phyloP scores from a whole-genome alignment of 2,113 vertebrate genomes.

The Lontra canadensis region DNA sequence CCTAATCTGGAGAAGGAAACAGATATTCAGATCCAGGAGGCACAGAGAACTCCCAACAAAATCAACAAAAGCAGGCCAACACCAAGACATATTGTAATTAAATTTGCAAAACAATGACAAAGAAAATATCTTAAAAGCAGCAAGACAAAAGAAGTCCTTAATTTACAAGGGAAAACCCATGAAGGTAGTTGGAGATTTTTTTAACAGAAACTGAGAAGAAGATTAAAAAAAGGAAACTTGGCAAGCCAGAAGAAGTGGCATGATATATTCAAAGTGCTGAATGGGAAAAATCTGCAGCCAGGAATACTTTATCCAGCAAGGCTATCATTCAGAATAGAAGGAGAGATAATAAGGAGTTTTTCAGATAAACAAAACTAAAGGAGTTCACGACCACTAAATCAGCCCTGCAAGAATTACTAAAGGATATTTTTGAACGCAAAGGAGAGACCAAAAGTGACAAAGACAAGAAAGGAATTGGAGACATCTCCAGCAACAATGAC shows the following conservation, averaged over 20 bases:
- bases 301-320: neutral
- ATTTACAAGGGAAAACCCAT: neutral
- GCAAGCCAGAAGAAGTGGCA: neutral
- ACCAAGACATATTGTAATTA: neutral
- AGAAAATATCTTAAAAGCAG: neutral
- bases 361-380: neutral
- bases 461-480: neutral
- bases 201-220: neutral
- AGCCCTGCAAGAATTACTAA: neutral
- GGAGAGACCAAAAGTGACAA: neutral
- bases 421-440: neutral
- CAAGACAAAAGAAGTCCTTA: neutral
- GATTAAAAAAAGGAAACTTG: neutral
- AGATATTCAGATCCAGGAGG: neutral
- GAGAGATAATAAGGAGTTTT: neutral
- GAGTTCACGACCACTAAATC: neutral
- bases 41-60: neutral
- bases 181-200: neutral
- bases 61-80: neutral
- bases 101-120: neutral
- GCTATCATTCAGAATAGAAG: neutral
- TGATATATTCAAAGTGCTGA: neutral
- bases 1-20: neutral
- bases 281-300: neutral
- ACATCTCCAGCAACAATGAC: neutral